phyloP scores from a whole-genome alignment of 35 echinoderm and acorn worm species.

The Anneissia japonica region DNA sequence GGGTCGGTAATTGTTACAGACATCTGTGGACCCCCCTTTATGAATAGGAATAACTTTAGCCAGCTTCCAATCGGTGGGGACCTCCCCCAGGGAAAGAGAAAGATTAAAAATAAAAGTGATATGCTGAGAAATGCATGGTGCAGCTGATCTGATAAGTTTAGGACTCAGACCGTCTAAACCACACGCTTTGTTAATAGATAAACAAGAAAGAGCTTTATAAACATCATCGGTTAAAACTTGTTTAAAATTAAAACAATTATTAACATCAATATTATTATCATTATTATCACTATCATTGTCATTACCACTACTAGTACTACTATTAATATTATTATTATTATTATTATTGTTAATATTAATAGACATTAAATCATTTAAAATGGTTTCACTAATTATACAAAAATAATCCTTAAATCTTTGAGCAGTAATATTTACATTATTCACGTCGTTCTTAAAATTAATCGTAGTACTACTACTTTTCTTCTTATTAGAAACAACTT shows the following conservation, averaged over 20 bases:
- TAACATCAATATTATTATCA: neutral
- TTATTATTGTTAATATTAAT: too few relatives aligned
- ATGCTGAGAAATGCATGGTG: neutral
- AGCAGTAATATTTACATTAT: neutral
- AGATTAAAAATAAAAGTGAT: constrained; percentile 17
- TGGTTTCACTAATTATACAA: neutral
- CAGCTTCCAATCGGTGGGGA: neutral
- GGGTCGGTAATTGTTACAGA: constrained; percentile 9
- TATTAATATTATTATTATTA: too few relatives aligned
- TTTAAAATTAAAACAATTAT: neutral
- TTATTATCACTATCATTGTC: neutral
- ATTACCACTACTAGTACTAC: neutral
- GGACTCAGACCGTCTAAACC: constrained; percentile 19
- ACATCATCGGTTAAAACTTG: constrained; percentile 7
- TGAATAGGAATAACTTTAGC: constrained; percentile 3
- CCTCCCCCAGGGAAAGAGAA: neutral
- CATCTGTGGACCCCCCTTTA: constrained; percentile 1
- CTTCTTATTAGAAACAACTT: constrained; percentile 5
- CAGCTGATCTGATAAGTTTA: constrained; percentile 6
- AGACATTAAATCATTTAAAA: neutral
- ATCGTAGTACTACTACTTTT: neutral
- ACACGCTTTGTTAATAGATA: constrained; percentile 8
- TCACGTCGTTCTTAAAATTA: neutral
- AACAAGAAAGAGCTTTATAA: neutral
- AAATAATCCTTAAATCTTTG: neutral